A percentile compares a stretch with the other conserved stretches of the same genome.
phyloP scores from a whole-genome alignment of 2,888 invertebrate genomes.

The Papilio demoleus region DNA sequence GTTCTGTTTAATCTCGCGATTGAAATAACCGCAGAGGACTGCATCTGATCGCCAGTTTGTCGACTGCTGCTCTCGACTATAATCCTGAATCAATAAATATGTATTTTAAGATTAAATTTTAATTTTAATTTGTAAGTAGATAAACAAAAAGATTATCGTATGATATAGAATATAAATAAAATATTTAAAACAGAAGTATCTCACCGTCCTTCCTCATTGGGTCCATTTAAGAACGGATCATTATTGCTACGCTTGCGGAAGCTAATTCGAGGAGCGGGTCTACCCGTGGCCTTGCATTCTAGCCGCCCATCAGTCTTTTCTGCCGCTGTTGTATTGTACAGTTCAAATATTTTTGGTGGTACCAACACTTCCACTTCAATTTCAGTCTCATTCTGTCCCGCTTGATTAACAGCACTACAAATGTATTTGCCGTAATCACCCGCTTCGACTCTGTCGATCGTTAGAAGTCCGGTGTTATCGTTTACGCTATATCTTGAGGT shows the following conservation, averaged over 20 bases:
- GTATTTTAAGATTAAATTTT: background rate
- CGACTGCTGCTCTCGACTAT: slow-evolving; percentile 81
- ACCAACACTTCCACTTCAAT: slow-evolving; percentile 89
- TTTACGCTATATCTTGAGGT: slow-evolving; percentile 87
- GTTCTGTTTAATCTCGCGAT: slow-evolving; percentile 86
- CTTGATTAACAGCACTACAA: slow-evolving; percentile 91
- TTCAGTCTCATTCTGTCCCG: slow-evolving; percentile 87
- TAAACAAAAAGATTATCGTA: too few species aligned
- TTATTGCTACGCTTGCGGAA: slow-evolving; percentile 89
- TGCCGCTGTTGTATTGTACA: slow-evolving; percentile 88
- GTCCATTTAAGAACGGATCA: slow-evolving; percentile 86
- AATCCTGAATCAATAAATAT: slow-evolving; percentile 73
- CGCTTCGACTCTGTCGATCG: slow-evolving; percentile 88
- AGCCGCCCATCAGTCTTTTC: slow-evolving; percentile 86
- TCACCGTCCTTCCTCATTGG: slow-evolving; percentile 84
- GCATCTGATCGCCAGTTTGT: slow-evolving; percentile 77
- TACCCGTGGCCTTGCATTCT: slow-evolving; percentile 90
- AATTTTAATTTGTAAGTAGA: background rate
- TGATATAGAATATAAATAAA: background rate
- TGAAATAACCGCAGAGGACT: slow-evolving; percentile 85
- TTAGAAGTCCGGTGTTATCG: slow-evolving; percentile 87
- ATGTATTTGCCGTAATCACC: slow-evolving; percentile 92
- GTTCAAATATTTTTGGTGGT: slow-evolving; percentile 91
- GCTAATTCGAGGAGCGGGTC: slow-evolving; percentile 91
- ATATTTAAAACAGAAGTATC: slow-evolving; percentile 6